Evolutionary conservation across 2,113 vertebrate species (phyloP).

Genomic region (Cervus canadensis): DNA sequence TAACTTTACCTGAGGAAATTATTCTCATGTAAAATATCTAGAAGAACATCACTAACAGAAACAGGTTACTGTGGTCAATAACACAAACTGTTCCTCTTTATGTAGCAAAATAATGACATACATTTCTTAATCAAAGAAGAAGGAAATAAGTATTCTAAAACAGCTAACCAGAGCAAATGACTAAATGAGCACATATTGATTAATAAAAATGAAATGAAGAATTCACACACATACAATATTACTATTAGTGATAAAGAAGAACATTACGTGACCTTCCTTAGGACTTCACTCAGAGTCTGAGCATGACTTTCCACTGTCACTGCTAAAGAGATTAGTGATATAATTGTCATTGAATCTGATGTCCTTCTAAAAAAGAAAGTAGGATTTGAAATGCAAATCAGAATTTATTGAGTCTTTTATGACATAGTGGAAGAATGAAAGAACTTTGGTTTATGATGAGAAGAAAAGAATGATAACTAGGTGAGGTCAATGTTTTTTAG

Average conservation of each 20-base stretch:
- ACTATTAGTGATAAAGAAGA: neutral
- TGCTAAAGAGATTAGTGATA: slow-evolving; percentile 55
- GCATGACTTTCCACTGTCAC: slow-evolving; percentile 38
- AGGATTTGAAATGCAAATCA: slow-evolving; percentile 69
- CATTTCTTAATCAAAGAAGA: neutral
- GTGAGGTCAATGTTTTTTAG: slow-evolving; percentile 24
- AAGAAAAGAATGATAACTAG: slow-evolving; percentile 38
- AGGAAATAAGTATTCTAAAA: neutral
- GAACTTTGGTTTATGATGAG: slow-evolving; percentile 23
- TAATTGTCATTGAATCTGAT: slow-evolving; percentile 57
- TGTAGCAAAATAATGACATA: neutral
- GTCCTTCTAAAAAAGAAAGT: slow-evolving; percentile 35
- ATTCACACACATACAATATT: neutral
- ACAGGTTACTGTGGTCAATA: neutral
- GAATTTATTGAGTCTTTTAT: slow-evolving; percentile 65
- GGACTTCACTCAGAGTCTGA: neutral
- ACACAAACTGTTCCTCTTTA: neutral
- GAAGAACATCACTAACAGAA: neutral
- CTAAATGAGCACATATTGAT: neutral
- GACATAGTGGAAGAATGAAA: slow-evolving; percentile 50
- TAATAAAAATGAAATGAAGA: neutral
- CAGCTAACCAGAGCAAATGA: neutral
- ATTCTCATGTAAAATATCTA: neutral
- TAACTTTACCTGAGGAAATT: neutral
- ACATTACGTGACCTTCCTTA: neutral